A percentile compares a stretch with the other conserved stretches of the same genome.
These are phyloP conservation scores for Lepidurus apus DNA, from an alignment of 1,140 invertebrate species.

Conservation along the genomic window DNA sequence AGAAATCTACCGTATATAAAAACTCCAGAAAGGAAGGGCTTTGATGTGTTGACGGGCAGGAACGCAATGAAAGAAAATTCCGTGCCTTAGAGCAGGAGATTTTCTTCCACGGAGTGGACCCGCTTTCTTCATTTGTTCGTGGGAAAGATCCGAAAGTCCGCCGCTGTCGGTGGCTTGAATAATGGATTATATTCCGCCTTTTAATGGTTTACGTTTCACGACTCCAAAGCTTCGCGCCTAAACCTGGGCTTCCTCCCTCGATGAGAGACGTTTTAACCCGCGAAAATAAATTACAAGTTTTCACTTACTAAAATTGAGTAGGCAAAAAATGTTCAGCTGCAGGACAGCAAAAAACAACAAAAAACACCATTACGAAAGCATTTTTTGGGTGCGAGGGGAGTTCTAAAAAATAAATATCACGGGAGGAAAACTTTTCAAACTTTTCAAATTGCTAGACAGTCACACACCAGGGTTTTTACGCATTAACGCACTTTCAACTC, in stretches of 20 bases:
- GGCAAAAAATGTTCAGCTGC: background rate
- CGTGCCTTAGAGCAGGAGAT: background rate
- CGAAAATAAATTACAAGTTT: background rate
- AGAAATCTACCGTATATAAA: too few species aligned
- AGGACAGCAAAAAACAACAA: too few species aligned
- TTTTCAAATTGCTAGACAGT: background rate
- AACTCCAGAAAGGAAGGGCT: too few species aligned
- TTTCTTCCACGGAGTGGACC: background rate
- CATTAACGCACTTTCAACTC: background rate
- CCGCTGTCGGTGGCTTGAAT: conserved; percentile 11
- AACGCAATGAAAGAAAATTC: too few species aligned
- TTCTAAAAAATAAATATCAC: background rate
- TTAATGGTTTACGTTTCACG: conserved; percentile 5
- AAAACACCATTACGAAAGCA: too few species aligned
- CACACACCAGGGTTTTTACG: background rate
- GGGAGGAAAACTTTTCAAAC: background rate
- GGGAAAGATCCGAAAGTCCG: background rate
- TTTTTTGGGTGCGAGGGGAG: too few species aligned
- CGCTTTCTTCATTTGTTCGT: background rate
- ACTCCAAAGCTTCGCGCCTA: background rate
- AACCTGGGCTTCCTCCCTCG: background rate
- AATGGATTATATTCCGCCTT: conserved; percentile 14
- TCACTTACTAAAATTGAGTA: background rate
- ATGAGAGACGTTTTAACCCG: background rate
- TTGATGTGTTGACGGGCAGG: too few species aligned